These are phyloP conservation scores for Sturmia bella DNA, from an alignment of 2,888 invertebrate genomes.

Conservation along the genomic window DNA sequence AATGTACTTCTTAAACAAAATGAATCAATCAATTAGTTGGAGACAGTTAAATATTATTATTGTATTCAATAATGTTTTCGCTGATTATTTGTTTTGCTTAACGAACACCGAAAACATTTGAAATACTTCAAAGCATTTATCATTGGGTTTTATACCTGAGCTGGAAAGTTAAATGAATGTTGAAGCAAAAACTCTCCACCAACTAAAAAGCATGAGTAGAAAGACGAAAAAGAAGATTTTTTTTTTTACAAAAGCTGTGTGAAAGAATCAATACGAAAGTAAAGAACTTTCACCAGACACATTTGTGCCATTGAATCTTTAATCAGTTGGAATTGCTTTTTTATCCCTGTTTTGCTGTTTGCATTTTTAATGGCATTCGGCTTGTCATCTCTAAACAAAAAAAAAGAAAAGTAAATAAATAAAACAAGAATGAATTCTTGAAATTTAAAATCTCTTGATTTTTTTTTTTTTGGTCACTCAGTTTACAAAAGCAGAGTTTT, in stretches of 20 bases:
- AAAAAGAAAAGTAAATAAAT: slow-evolving; percentile 24
- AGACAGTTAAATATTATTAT: slow-evolving; percentile 2
- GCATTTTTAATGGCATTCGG: slow-evolving; percentile 35
- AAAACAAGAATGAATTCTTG: slow-evolving; percentile 41
- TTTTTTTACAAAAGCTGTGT: slow-evolving; percentile 32
- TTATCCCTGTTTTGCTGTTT: slow-evolving; percentile 10
- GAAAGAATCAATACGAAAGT: slow-evolving; percentile 26
- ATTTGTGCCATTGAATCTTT: slow-evolving; percentile 59
- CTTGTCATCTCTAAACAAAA: slow-evolving; percentile 53
- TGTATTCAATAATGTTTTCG: slow-evolving; percentile 18
- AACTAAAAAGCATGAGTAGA: not conserved
- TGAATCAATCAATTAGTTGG: slow-evolving; percentile 31
- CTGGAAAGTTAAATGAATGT: slow-evolving; percentile 9
- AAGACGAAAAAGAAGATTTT: slow-evolving; percentile 22
- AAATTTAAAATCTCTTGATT: slow-evolving; percentile 61
- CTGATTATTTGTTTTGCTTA: not conserved
- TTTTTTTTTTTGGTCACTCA: slow-evolving; percentile 44
- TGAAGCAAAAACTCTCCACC: slow-evolving; percentile 6
- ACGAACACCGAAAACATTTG: slow-evolving; percentile 18
- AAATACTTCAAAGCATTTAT: slow-evolving; percentile 46
- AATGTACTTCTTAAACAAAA: not conserved
- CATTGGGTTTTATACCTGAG: slow-evolving; percentile 9
- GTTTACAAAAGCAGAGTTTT: slow-evolving; percentile 41
- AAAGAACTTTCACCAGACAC: slow-evolving; percentile 61
- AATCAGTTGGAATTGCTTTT: slow-evolving; percentile 43